phyloP scores from a whole-genome alignment of 2,888 invertebrate genomes.

The Perithous albicinctus region DNA sequence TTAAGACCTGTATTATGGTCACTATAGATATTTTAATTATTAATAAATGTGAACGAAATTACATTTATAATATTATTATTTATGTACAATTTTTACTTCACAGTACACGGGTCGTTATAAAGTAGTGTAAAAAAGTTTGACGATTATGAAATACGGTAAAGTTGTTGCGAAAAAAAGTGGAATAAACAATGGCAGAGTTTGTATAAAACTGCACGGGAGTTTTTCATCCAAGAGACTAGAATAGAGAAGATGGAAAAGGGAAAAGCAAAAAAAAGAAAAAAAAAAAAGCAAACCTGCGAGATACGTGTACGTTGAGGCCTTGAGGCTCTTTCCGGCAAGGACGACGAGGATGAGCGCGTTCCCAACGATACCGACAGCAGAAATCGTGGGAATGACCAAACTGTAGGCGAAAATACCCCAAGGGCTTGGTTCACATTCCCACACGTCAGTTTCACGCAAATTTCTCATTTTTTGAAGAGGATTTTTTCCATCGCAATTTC shows the following conservation, averaged over 20 bases:
- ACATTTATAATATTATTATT: neutral
- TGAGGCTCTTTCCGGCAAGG: constrained; percentile 76
- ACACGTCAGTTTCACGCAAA: constrained; percentile 59
- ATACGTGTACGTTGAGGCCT: constrained; percentile 81
- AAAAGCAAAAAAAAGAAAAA: neutral
- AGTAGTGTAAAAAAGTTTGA: neutral
- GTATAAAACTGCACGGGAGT: neutral
- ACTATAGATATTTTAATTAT: no score
- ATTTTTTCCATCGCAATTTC: neutral
- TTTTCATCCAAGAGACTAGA: neutral
- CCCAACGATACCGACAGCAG: constrained; percentile 79
- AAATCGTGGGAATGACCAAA: constrained; percentile 80
- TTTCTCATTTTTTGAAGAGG: constrained; percentile 30
- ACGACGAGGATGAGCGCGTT: constrained; percentile 80
- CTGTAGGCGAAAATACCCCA: constrained; percentile 79
- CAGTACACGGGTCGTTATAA: neutral
- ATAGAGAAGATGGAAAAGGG: neutral
- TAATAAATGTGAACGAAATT: neutral
- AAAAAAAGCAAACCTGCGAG: constrained; percentile 77
- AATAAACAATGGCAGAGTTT: constrained; percentile 9
- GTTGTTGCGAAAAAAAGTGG: neutral
- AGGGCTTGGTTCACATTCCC: constrained; percentile 66
- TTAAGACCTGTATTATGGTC: no score
- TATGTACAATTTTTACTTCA: neutral
- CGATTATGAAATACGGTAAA: neutral